phyloP scores from a whole-genome alignment of 1,140 invertebrate genomes.

The Epicauta chinensis region DNA sequence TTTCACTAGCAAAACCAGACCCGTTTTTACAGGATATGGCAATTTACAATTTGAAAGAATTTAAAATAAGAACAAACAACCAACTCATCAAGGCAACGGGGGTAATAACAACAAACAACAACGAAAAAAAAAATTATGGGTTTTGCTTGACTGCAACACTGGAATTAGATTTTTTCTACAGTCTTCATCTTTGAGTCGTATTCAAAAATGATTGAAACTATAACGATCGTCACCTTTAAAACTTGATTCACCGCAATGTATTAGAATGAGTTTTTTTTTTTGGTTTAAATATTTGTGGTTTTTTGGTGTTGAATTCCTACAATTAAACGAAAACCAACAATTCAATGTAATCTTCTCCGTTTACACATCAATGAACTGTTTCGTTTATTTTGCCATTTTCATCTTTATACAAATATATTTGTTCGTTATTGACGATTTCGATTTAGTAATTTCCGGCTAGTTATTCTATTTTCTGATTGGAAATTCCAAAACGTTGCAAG shows the following conservation, averaged over 20 bases:
- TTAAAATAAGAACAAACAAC: constrained; percentile 10
- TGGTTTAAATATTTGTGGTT: background rate
- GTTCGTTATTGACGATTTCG: no score
- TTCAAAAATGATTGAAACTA: no score
- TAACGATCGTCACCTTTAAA: no score
- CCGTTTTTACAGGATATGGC: constrained; percentile 14
- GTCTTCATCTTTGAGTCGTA: background rate
- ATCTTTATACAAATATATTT: no score
- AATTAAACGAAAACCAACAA: constrained; percentile 6
- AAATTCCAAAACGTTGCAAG: no score
- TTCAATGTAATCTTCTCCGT: constrained; percentile 3
- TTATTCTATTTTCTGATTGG: no score
- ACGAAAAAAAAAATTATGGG: constrained; percentile 9
- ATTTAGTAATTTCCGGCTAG: no score
- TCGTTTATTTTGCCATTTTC: no score
- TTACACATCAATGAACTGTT: constrained; percentile 4
- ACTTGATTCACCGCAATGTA: no score
- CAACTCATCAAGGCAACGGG: no score
- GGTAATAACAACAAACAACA: background rate
- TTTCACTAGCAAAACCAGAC: constrained; percentile 14
- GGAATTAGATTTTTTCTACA: constrained; percentile 13
- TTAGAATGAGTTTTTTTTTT: no score
- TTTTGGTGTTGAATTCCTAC: background rate
- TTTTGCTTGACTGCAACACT: constrained; percentile 12
- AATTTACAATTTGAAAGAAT: constrained; percentile 17